A percentile compares a stretch with the other conserved stretches of the same genome.
Conservation (phyloP, 2,888 invertebrate genomes). For the Tinea pellionella region DNA sequence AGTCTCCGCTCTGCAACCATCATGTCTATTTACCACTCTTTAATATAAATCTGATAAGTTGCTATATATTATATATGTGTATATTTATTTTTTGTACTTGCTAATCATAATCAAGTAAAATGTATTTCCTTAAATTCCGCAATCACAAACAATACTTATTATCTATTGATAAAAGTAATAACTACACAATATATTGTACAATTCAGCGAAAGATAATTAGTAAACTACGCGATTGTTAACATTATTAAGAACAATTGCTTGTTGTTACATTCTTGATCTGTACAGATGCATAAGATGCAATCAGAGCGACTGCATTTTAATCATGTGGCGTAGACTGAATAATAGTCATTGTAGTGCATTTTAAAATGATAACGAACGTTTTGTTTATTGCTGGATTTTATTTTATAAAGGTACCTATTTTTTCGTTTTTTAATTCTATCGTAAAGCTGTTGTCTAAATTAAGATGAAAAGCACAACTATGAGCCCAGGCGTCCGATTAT, state of each 20-base stretch:
- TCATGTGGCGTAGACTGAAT: background rate
- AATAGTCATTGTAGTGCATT: background rate
- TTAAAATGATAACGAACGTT: background rate
- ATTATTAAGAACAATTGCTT: constrained; percentile 36
- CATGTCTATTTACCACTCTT: too few species aligned
- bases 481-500: too few species aligned
- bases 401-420: background rate
- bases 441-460: too few species aligned
- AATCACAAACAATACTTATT: background rate
- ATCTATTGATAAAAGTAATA: background rate
- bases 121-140: constrained; percentile 3
- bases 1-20: too few species aligned
- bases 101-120: background rate
- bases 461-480: too few species aligned
- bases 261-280: background rate
- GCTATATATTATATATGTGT: too few species aligned
- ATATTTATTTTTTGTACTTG: too few species aligned
- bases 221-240: constrained; percentile 31
- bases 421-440: too few species aligned
- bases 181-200: background rate
- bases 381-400: background rate
- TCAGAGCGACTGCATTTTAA: too few species aligned
- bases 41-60: too few species aligned
- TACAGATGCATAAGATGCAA: background rate
- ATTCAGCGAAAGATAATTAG: constrained; percentile 46